Percentiles rank a stretch among this genome's conserved stretches.
phyloP scores from a whole-genome alignment of 2,888 invertebrate genomes.

The Tenthredo distinguenda region DNA sequence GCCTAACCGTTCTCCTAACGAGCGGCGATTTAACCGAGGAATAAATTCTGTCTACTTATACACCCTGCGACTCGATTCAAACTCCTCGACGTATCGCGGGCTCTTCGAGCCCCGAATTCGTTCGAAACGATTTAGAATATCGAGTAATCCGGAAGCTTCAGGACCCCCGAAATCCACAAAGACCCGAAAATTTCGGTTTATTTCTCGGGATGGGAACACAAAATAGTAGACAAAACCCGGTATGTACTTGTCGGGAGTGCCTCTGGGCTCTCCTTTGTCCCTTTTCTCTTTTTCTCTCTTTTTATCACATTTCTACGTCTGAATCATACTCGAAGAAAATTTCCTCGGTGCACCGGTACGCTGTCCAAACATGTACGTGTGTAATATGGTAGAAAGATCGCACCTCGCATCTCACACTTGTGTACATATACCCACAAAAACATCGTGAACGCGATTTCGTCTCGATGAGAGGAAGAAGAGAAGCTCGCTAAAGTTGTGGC shows the following conservation, averaged over 20 bases:
- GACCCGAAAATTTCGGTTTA: no score
- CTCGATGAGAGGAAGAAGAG: background rate
- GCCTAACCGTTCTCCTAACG: slow-evolving; percentile 1
- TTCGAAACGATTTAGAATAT: no score
- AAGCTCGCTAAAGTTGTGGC: background rate
- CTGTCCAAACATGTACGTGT: background rate
- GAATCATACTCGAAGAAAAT: background rate
- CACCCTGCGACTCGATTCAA: background rate
- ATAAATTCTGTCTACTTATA: background rate
- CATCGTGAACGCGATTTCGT: background rate
- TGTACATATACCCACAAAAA: background rate
- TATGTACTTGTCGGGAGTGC: no score
- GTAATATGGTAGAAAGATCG: background rate
- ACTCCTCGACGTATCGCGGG: background rate
- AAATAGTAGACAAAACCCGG: no score
- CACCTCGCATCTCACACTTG: background rate
- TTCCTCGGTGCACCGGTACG: background rate
- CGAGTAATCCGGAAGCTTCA: no score
- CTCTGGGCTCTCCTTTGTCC: no score
- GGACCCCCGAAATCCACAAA: no score
- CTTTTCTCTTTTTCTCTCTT: background rate
- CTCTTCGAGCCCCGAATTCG: no score
- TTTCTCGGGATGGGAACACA: no score
- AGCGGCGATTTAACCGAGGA: background rate
- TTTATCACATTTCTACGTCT: background rate